Conservation (phyloP, 1,140 invertebrate genomes). For the Lordiphosa mommai region DNA sequence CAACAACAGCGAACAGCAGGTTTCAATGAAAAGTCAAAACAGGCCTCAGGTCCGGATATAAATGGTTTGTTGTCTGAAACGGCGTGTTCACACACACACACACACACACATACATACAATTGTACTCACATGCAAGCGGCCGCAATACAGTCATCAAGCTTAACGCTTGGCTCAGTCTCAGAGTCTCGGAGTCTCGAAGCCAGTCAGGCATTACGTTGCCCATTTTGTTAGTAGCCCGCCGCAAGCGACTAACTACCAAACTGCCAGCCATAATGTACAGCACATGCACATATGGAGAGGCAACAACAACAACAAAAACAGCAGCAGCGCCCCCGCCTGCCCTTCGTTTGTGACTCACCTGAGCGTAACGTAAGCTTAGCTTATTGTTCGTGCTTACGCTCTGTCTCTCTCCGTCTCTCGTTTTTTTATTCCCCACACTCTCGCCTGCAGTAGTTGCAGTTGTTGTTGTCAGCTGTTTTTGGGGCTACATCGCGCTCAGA, state of each 20-base stretch:
- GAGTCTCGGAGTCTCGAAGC: slow-evolving; percentile 20
- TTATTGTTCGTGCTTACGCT: slow-evolving; percentile 41
- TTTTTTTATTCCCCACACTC: not conserved
- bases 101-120: not conserved
- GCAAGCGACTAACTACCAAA: slow-evolving; percentile 72
- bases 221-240: slow-evolving; percentile 74
- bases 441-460: slow-evolving; percentile 4
- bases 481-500: not conserved
- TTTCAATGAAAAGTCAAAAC: slow-evolving; percentile 76
- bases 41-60: slow-evolving; percentile 76
- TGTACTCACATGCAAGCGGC: slow-evolving; percentile 18
- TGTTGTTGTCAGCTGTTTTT: slow-evolving; percentile 21
- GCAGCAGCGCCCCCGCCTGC: slow-evolving; percentile 48
- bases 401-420: not conserved
- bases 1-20: slow-evolving; percentile 43
- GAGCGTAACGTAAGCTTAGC: slow-evolving; percentile 78
- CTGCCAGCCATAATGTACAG: slow-evolving; percentile 48
- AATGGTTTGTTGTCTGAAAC: slow-evolving; percentile 68
- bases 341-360: slow-evolving; percentile 74
- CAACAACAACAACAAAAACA: slow-evolving; percentile 9
- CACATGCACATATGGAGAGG: slow-evolving; percentile 42
- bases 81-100: slow-evolving; percentile 3
- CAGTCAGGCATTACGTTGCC: slow-evolving; percentile 73
- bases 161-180: slow-evolving; percentile 67
- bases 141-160: slow-evolving; percentile 64